Evolutionary conservation across 2,888 invertebrate genomes (phyloP).

Genomic region (Perithous albicinctus): DNA sequence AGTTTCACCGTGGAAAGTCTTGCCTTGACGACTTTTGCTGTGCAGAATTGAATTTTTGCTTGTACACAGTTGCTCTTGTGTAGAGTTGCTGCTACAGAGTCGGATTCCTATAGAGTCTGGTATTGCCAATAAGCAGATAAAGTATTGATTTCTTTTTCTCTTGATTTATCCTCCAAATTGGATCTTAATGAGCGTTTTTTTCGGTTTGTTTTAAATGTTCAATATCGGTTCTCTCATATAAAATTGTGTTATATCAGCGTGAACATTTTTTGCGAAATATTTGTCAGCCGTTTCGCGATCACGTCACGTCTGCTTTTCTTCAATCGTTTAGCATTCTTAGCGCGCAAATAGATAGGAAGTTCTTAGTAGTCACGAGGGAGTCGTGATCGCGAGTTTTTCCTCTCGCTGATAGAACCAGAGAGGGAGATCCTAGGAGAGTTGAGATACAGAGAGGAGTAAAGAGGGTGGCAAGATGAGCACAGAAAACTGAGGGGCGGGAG

Average conservation of each 20-base stretch:
- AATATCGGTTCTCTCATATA: too few relatives aligned
- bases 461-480: background rate
- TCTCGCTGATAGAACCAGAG: constrained; percentile 25
- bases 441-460: background rate
- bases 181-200: background rate
- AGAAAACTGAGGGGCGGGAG: background rate
- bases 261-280: background rate
- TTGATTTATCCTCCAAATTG: background rate
- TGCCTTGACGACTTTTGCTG: too few relatives aligned
- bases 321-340: constrained; percentile 25
- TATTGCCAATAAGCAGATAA: background rate
- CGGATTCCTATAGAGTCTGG: too few relatives aligned
- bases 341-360: constrained; percentile 3
- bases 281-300: background rate
- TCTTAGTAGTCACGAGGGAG: constrained; percentile 30
- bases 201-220: too few relatives aligned
- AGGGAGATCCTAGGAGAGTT: background rate
- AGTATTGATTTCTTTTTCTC: background rate
- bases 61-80: too few relatives aligned
- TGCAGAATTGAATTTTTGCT: too few relatives aligned
- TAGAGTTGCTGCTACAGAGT: too few relatives aligned
- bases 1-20: too few relatives aligned
- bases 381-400: constrained; percentile 27
- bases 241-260: too few relatives aligned
- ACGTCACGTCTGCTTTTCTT: background rate